A percentile compares a stretch with the other conserved stretches of the same genome.
phyloP scores from a whole-genome alignment of 1,140 invertebrate species.

The Adelges cooleyi region DNA sequence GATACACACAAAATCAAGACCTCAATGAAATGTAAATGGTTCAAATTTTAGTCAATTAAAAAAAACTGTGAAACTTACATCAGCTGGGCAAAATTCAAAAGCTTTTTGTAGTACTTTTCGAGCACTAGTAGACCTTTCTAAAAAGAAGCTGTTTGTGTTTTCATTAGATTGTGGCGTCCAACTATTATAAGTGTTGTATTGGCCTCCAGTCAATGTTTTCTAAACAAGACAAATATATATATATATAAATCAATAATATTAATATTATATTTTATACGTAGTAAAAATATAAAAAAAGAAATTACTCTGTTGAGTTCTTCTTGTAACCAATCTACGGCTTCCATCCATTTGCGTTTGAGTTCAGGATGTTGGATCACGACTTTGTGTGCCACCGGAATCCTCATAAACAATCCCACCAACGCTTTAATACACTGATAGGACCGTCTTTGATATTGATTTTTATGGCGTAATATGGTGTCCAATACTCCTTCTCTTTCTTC shows the following conservation, averaged over 20 bases:
- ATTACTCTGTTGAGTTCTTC: slow-evolving; percentile 76
- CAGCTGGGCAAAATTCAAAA: slow-evolving; percentile 66
- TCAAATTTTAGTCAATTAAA: too few relatives aligned
- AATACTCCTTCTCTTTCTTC: slow-evolving; percentile 87
- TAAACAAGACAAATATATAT: slow-evolving; percentile 37
- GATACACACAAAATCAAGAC: too few relatives aligned
- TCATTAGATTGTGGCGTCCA: slow-evolving; percentile 95
- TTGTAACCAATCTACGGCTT: slow-evolving; percentile 85
- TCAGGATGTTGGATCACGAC: slow-evolving; percentile 65
- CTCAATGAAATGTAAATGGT: too few relatives aligned
- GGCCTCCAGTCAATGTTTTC: slow-evolving; percentile 52
- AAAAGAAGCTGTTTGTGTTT: slow-evolving; percentile 85
- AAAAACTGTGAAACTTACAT: too few relatives aligned
- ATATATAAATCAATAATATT: slow-evolving; percentile 2
- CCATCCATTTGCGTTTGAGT: slow-evolving; percentile 72
- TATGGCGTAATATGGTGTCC: slow-evolving; percentile 82
- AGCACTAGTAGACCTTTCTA: slow-evolving; percentile 87
- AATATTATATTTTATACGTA: background rate
- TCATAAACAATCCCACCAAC: slow-evolving; percentile 78
- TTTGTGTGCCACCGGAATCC: slow-evolving; percentile 59
- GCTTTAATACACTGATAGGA: slow-evolving; percentile 96
- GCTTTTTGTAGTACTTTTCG: slow-evolving; percentile 77
- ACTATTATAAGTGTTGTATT: slow-evolving; percentile 71
- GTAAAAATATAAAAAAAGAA: background rate
- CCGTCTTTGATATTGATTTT: slow-evolving; percentile 89